These are phyloP conservation scores for Varroa destructor DNA, from an alignment of 1,140 invertebrate genomes.

Conservation along the genomic window DNA sequence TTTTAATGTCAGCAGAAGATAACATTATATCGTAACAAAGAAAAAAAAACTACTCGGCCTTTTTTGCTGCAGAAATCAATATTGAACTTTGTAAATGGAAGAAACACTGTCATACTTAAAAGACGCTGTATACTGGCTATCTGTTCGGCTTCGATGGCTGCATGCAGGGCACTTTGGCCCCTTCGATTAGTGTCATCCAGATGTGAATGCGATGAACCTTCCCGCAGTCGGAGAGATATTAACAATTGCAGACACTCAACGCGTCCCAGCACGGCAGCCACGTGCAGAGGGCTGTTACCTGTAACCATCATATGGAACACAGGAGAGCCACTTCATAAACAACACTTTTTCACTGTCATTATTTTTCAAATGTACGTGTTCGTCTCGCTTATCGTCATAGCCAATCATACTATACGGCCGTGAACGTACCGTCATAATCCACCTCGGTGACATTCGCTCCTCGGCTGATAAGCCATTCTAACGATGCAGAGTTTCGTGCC, in stretches of 20 bases:
- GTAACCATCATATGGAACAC: constrained; percentile 35
- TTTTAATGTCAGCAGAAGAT: no score
- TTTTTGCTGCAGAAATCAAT: constrained; percentile 29
- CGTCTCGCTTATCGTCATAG: constrained; percentile 27
- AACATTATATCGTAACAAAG: constrained; percentile 20
- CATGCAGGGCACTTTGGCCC: constrained; percentile 36
- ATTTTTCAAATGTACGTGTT: neutral
- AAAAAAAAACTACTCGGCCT: constrained; percentile 32
- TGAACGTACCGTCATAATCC: constrained; percentile 7
- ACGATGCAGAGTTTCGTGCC: constrained; percentile 42
- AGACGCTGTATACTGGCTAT: neutral
- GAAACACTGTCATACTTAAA: neutral
- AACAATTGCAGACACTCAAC: constrained; percentile 44
- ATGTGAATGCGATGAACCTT: no score
- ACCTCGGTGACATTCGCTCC: constrained; percentile 30
- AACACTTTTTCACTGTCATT: constrained; percentile 2
- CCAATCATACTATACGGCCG: neutral
- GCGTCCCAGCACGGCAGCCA: constrained; percentile 42
- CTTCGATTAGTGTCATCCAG: constrained; percentile 30
- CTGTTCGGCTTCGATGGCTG: neutral
- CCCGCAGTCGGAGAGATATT: constrained; percentile 33
- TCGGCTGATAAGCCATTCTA: constrained; percentile 42
- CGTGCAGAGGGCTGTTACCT: constrained; percentile 43
- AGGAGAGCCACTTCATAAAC: constrained; percentile 20
- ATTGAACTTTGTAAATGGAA: no score